Percentiles rank a stretch among this genome's conserved stretches.
phyloP scores from a whole-genome alignment of 2,113 vertebrate genomes.

The Helogale parvula region DNA sequence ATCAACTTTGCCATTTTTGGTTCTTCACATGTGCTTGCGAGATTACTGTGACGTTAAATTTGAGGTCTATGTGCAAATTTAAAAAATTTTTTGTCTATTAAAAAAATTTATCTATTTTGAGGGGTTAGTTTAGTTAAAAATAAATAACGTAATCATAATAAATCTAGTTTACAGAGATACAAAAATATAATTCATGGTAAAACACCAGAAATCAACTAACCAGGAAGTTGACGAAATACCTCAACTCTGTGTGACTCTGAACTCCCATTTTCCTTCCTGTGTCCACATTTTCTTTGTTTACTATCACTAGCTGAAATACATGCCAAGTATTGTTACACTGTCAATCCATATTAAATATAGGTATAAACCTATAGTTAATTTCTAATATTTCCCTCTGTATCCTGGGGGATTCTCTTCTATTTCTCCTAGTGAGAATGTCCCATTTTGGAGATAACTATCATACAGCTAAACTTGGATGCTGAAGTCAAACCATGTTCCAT shows the following conservation, averaged over 20 bases:
- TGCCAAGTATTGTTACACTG: not conserved
- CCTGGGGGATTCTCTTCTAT: not conserved
- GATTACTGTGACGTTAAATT: not conserved
- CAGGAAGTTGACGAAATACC: not conserved
- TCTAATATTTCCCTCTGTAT: not conserved
- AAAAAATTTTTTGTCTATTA: not conserved
- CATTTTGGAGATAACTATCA: not conserved
- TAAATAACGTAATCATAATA: not conserved
- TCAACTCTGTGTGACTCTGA: not conserved
- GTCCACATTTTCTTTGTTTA: not conserved
- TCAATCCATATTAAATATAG: not conserved
- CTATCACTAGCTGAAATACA: not conserved
- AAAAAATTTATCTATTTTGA: slow-evolving; percentile 17
- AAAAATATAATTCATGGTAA: not conserved
- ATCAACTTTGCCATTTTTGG: not conserved
- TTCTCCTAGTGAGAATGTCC: not conserved
- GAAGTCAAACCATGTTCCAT: not conserved
- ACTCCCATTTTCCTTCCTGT: not conserved
- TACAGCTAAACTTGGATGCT: not conserved
- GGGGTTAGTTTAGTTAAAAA: not conserved
- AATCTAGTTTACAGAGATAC: not conserved
- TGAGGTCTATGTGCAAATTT: not conserved
- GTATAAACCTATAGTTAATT: not conserved
- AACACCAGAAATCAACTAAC: not conserved
- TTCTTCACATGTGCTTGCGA: not conserved